A percentile compares a stretch with the other conserved stretches of the same genome.
Evolutionary conservation across 2,888 invertebrate genomes (phyloP).

Genomic region (Cataglyphis altisquamis): DNA sequence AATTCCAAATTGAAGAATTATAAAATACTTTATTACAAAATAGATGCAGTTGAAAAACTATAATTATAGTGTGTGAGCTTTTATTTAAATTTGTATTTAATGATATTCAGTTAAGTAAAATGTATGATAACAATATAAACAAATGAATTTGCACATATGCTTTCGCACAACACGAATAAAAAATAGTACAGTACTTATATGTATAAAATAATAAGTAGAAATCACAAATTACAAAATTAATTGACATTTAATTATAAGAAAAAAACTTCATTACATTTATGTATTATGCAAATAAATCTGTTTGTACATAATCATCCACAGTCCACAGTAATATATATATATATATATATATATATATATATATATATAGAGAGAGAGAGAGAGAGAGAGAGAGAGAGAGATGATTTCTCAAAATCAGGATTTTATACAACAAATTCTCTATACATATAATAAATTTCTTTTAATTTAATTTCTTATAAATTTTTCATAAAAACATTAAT

Average conservation of each 20-base stretch:
- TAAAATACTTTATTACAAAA: not conserved
- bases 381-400: not conserved
- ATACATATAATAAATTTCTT: not conserved
- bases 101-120: conserved; percentile 2
- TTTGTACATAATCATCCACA: not conserved
- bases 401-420: not conserved
- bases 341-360: too few species aligned
- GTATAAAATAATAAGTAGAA: conserved; percentile 13
- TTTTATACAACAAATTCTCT: not conserved
- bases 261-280: not conserved
- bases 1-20: not conserved
- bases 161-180: not conserved
- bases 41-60: not conserved
- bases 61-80: not conserved
- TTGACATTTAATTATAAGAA: not conserved
- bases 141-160: not conserved
- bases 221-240: not conserved
- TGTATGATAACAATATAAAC: not conserved
- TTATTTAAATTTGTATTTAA: conserved; percentile 2
- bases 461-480: not conserved
- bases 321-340: not conserved
- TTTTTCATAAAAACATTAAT: not conserved
- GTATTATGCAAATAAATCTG: conserved; percentile 24
- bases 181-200: conserved; percentile 9
- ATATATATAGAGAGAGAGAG: too few species aligned